Conservation (phyloP, 2,113 vertebrate species). For the Ammodytes dubius region DNA sequence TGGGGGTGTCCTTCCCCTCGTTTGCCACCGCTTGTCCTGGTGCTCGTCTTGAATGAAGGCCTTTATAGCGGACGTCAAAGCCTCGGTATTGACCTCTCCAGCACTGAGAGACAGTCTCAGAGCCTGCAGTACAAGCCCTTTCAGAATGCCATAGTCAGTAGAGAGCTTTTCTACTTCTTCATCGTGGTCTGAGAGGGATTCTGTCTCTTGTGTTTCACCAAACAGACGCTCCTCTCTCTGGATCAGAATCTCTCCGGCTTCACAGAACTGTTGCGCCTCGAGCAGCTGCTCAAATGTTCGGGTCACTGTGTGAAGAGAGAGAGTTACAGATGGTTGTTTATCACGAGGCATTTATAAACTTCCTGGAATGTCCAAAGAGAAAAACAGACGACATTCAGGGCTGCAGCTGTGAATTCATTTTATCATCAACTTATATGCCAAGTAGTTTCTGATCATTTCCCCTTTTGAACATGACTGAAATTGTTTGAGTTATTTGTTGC, state of each 20-base stretch:
- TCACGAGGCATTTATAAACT: neutral
- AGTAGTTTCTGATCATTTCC: no score
- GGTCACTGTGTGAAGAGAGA: slow-evolving; percentile 35
- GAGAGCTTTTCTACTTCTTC: slow-evolving; percentile 76
- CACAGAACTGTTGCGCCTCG: neutral
- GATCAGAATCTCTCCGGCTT: slow-evolving; percentile 80
- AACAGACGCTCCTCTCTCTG: slow-evolving; percentile 81
- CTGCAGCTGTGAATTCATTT: neutral
- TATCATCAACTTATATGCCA: no score
- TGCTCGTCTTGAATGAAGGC: slow-evolving; percentile 86
- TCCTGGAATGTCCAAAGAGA: neutral
- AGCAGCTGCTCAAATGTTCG: slow-evolving; percentile 67
- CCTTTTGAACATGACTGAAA: no score
- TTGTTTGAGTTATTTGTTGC: no score
- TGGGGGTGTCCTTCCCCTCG: slow-evolving; percentile 10
- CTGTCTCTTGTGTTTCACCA: slow-evolving; percentile 34
- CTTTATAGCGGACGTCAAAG: slow-evolving; percentile 85
- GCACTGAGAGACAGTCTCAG: slow-evolving; percentile 81
- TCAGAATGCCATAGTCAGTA: slow-evolving; percentile 75
- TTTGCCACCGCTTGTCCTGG: slow-evolving; percentile 81
- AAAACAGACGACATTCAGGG: neutral
- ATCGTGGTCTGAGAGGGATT: slow-evolving; percentile 49
- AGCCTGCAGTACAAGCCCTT: slow-evolving; percentile 67
- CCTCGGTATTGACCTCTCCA: slow-evolving; percentile 46
- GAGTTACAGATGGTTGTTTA: neutral